Evolutionary conservation across 1,140 invertebrate species (phyloP).

Genomic region (Zophobas morio): DNA sequence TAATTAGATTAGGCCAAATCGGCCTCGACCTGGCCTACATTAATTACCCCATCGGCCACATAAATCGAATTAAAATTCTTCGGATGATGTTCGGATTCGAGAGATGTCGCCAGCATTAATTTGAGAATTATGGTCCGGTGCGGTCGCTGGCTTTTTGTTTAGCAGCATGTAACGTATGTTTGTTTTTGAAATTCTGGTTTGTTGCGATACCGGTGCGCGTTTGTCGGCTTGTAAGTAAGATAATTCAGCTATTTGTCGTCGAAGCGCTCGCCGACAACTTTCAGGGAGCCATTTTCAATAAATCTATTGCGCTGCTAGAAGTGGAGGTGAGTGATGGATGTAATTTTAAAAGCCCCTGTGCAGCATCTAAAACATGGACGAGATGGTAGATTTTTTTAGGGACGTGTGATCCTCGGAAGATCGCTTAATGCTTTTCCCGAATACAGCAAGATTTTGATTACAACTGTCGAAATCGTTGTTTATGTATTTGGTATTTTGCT

Average conservation of each 20-base stretch:
- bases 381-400: background rate
- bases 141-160: slow-evolving; percentile 42
- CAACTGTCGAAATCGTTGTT: too few species aligned
- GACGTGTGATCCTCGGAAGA: too few species aligned
- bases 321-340: too few species aligned
- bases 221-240: slow-evolving; percentile 50
- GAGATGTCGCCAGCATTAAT: slow-evolving; percentile 2
- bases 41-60: background rate
- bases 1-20: slow-evolving; percentile 28
- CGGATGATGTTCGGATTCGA: background rate
- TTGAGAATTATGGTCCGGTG: slow-evolving; percentile 6
- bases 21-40: slow-evolving; percentile 10
- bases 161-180: slow-evolving; percentile 31
- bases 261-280: slow-evolving; percentile 48
- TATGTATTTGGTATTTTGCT: too few species aligned
- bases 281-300: slow-evolving; percentile 46
- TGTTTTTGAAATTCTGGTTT: slow-evolving; percentile 48
- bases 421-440: too few species aligned
- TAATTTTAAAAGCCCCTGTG: too few species aligned
- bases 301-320: slow-evolving; percentile 16
- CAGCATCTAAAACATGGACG: background rate
- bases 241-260: slow-evolving; percentile 56
- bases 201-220: slow-evolving; percentile 32
- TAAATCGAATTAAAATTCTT: slow-evolving; percentile 29
- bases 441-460: too few species aligned